Percentiles rank a stretch among this genome's conserved stretches.
Evolutionary conservation across 1,140 invertebrate genomes (phyloP).

Genomic region (Oedothorax gibbosus): DNA sequence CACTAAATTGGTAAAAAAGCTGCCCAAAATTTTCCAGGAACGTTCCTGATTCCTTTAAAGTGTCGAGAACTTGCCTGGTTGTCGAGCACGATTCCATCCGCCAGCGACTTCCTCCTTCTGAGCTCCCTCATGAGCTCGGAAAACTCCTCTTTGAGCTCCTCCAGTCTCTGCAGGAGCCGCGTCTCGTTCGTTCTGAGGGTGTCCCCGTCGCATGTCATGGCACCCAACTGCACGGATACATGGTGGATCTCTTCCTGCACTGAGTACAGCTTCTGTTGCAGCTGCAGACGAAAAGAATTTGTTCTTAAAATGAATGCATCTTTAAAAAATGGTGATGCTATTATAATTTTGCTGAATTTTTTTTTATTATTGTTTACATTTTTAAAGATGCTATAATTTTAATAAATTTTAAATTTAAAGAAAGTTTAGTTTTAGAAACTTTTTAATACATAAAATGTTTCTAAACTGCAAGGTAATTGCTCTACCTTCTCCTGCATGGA

Average conservation of each 20-base stretch:
- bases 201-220: neutral
- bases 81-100: conserved; percentile 65
- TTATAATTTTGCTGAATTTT: no score
- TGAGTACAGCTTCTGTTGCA: conserved; percentile 70
- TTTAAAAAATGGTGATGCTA: no score
- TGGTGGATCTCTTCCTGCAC: conserved; percentile 72
- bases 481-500: conserved; percentile 72
- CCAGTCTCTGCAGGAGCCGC: conserved; percentile 68
- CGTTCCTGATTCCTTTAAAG: no score
- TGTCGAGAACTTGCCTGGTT: conserved; percentile 63
- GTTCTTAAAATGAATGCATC: no score
- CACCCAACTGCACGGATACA: conserved; percentile 67
- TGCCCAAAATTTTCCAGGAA: no score
- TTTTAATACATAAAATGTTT: no score
- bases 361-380: no score
- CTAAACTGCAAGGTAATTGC: no score
- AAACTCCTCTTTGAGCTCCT: conserved; percentile 72
- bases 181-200: conserved; percentile 57
- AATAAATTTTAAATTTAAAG: no score
- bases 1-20: no score
- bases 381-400: no score
- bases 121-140: conserved; percentile 71
- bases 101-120: conserved; percentile 69
- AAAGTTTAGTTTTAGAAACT: no score
- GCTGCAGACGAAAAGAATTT: conserved; percentile 64